Base-by-base conservation (phyloP, 2,797 vertebrate genomes). In the Aphelocoma californica region DNA sequence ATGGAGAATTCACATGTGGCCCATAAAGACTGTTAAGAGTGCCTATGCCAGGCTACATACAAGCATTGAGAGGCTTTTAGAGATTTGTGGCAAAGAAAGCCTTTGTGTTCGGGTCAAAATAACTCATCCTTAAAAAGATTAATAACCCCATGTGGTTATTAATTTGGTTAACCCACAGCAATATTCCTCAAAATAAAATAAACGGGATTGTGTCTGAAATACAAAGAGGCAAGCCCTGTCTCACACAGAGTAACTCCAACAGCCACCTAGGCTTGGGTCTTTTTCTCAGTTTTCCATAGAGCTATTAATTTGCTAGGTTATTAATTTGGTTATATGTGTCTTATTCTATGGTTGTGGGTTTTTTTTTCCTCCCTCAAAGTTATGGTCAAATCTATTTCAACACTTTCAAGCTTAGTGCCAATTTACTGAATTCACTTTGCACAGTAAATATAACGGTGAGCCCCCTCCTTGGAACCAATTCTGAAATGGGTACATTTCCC, bases 331-430 rank as follows among this genome's bases (percentile, higher is more conserved):
- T n/a, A n/a, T n/a, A n/a, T n/a, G n/a, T n/a, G n/a, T n/a, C n/a
- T n/a, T n/a, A n/a, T n/a, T 7, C 32, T 45, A 32, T 2, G 6
- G n/a, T 26, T 58, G n/a, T 58, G n/a, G 7, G 9, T 1, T 9
- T 19, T 69, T 29, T 23, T 11, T 1, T 3, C 11, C 11, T 45
- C 38, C 14, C 38, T 14, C 24, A 85, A 29, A 10, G 13, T 71
- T 79, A 6, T 23, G 47, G 32, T 67, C n/a, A 78, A 61, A 64
- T 47, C 34, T 83, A 14, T 58, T 74, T 86, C 38, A 89, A 79
- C 9, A 60, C 11, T 34, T 81, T 32, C 48, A 40, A 67, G 24
- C 25, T 89, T 14, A 32, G 18, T 19, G 9, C 19, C 19, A 16
- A 5, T 60, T 73, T 54, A 82, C 18, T 61, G 28, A 65, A 67